phyloP scores from a whole-genome alignment of 2,888 invertebrate genomes.

The Agrochola lychnidis region DNA sequence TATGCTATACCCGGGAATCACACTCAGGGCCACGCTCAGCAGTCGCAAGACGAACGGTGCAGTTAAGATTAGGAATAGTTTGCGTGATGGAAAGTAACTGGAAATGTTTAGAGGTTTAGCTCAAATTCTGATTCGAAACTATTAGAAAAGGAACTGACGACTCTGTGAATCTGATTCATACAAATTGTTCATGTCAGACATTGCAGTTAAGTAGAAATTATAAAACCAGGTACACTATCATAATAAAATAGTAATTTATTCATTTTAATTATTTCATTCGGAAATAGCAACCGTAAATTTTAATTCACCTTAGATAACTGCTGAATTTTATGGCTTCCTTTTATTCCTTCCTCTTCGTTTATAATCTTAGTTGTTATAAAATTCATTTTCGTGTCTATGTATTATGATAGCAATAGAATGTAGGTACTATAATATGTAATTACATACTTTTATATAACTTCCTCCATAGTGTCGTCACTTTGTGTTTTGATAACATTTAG shows the following conservation, averaged over 20 bases:
- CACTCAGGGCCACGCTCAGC: background rate
- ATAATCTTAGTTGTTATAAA: background rate
- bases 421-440: conserved; percentile 12
- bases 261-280: background rate
- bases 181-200: too few relatives aligned
- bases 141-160: background rate
- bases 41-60: background rate
- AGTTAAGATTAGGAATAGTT: background rate
- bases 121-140: background rate
- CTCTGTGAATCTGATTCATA: background rate
- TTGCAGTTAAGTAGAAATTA: background rate
- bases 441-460: conserved; percentile 43
- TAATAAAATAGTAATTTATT: background rate
- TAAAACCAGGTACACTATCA: background rate
- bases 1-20: background rate
- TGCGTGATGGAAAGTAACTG: background rate
- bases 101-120: background rate
- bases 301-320: background rate
- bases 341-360: too few relatives aligned
- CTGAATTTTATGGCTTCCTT: conserved; percentile 8
- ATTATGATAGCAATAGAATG: conserved; percentile 32
- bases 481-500: background rate
- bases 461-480: conserved; percentile 13
- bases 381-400: conserved; percentile 3
- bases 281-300: background rate